Evolutionary conservation across 64 coral and sea anemone species (phyloP).

Genomic region (Catalaphyllia jardinei): DNA sequence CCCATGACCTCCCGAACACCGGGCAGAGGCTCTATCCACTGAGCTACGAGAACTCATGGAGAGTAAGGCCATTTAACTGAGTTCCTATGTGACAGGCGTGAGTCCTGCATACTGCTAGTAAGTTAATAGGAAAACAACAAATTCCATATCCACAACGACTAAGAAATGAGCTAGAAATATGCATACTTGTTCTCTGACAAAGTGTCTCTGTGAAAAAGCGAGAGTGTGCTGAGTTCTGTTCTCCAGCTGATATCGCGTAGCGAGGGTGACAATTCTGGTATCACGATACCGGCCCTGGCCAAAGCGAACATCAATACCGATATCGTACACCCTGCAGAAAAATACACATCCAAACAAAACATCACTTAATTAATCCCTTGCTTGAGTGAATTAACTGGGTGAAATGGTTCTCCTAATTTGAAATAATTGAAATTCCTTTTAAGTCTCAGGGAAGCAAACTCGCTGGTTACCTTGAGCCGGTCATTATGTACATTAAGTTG

Average conservation of each 20-base stretch:
- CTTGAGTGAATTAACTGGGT: neutral
- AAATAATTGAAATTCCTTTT: no score
- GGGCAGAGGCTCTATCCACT: no score
- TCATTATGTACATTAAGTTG: neutral
- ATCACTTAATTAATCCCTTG: neutral
- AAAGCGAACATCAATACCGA: slow-evolving; percentile 96
- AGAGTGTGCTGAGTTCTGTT: slow-evolving; percentile 90
- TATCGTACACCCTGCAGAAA: slow-evolving; percentile 89
- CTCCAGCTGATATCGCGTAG: slow-evolving; percentile 92
- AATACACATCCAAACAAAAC: neutral
- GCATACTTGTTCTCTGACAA: slow-evolving; percentile 90
- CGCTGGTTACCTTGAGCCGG: no score
- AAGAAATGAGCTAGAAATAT: neutral
- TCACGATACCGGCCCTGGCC: slow-evolving; percentile 87
- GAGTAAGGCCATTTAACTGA: no score
- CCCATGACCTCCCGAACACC: no score
- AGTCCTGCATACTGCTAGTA: no score
- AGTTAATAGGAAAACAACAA: no score
- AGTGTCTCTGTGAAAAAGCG: slow-evolving; percentile 94
- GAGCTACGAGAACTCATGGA: no score
- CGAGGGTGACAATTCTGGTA: slow-evolving; percentile 98
- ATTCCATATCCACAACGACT: no score
- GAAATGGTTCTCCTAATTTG: no score
- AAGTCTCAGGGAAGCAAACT: neutral
- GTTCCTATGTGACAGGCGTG: no score